phyloP scores from a whole-genome alignment of 2,113 vertebrate species.

The Saimiri boliviensis region DNA sequence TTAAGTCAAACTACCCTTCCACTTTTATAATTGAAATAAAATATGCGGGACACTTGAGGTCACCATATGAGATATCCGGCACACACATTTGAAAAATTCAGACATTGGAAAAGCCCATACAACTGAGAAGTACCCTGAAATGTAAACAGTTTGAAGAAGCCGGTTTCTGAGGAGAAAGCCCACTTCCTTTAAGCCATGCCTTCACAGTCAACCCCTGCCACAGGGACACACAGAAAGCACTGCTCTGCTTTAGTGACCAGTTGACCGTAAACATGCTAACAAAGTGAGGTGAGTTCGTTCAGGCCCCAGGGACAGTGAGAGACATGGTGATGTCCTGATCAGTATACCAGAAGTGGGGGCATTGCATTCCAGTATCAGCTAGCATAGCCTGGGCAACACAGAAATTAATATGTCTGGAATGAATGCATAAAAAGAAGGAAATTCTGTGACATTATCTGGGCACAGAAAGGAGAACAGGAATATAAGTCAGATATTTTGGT shows the following conservation, averaged over 20 bases:
- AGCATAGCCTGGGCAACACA: background rate
- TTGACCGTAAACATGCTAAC: background rate
- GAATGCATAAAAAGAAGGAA: background rate
- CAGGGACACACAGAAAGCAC: background rate
- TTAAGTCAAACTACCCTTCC: background rate
- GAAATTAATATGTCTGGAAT: background rate
- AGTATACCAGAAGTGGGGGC: background rate
- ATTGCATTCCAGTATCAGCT: rapidly evolving
- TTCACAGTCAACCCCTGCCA: background rate
- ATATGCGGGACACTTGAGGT: background rate
- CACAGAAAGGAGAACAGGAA: background rate
- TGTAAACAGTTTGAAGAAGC: background rate
- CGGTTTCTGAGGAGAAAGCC: background rate
- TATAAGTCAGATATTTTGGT: background rate
- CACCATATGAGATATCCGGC: background rate
- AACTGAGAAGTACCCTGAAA: background rate
- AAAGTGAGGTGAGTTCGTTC: background rate
- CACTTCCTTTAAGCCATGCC: background rate
- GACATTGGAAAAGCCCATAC: background rate
- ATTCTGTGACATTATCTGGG: background rate
- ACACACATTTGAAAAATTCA: background rate
- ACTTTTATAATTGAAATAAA: background rate
- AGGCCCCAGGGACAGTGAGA: background rate
- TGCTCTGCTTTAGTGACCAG: background rate
- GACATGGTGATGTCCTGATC: rapidly evolving